Conservation (phyloP, 2,888 invertebrate genomes). For the Acleris holmiana region DNA sequence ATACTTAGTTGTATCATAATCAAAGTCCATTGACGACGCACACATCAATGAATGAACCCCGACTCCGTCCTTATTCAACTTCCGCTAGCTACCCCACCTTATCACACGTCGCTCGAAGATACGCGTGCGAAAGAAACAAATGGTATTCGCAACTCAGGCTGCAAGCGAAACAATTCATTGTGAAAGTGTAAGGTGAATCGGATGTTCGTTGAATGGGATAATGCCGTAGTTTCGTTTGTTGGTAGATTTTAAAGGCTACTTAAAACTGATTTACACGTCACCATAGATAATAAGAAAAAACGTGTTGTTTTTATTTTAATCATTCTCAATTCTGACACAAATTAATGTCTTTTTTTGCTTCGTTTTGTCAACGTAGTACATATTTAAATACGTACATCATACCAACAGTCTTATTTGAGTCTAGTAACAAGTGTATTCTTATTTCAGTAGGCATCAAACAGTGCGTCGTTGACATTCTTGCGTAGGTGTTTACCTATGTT, state of each 20-base stretch:
- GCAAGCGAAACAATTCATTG: constrained; percentile 60
- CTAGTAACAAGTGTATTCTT: no score
- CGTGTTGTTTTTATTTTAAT: neutral
- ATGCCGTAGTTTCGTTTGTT: constrained; percentile 15
- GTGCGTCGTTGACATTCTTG: no score
- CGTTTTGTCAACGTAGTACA: neutral
- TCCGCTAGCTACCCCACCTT: constrained; percentile 63
- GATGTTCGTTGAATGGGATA: constrained; percentile 17
- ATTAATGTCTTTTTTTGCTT: no score
- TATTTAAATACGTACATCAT: neutral
- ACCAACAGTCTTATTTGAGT: no score
- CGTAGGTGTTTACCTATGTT: no score
- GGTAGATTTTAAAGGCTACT: constrained; percentile 11
- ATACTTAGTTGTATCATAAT: constrained; percentile 35
- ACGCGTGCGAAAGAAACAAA: constrained; percentile 49
- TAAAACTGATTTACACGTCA: constrained; percentile 5
- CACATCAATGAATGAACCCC: constrained; percentile 73
- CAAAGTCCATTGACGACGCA: constrained; percentile 58
- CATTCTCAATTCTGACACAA: neutral
- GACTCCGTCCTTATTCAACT: constrained; percentile 67
- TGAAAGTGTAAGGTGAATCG: constrained; percentile 49
- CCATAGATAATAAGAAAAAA: constrained; percentile 6
- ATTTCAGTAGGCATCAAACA: no score
- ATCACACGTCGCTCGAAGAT: constrained; percentile 46
- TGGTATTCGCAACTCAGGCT: constrained; percentile 47